These are phyloP conservation scores for Aplochiton taeniatus DNA, from an alignment of 2,797 vertebrate genomes.

Conservation along the genomic window DNA sequence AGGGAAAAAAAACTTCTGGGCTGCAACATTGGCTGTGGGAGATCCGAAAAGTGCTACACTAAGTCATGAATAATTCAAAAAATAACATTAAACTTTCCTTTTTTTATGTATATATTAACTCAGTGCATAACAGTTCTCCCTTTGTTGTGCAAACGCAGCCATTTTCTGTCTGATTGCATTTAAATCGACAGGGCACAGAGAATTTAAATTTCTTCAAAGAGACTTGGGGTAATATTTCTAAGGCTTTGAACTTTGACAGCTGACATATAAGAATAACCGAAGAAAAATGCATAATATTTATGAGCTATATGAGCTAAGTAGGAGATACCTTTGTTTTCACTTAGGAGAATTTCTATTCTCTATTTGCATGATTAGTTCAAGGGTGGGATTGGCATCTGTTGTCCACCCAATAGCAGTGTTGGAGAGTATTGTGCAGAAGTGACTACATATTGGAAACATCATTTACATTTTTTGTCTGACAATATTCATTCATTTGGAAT, in stretches of 20 bases:
- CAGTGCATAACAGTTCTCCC: conserved; percentile 35
- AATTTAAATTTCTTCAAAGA: conserved; percentile 76
- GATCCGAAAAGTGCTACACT: conserved; percentile 41
- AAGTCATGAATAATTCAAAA: conserved; percentile 56
- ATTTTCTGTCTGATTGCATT: conserved; percentile 71
- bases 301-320: conserved; percentile 64
- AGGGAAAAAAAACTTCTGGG: conserved; percentile 6
- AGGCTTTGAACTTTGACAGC: conserved; percentile 78
- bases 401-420: neutral
- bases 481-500: too few species aligned
- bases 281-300: conserved; percentile 54
- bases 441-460: too few species aligned
- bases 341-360: neutral
- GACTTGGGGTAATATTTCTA: conserved; percentile 61
- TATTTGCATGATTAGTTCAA: too few species aligned
- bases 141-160: conserved; percentile 66
- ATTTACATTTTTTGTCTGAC: too few species aligned
- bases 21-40: conserved; percentile 38
- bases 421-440: neutral
- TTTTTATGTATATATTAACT: conserved; percentile 40
- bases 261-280: conserved; percentile 65
- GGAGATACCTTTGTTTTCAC: neutral
- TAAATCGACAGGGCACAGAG: conserved; percentile 63
- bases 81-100: conserved; percentile 36
- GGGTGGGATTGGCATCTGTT: too few species aligned